phyloP scores from a whole-genome alignment of 2,888 invertebrate genomes.

The Cosmopolites sordidus region DNA sequence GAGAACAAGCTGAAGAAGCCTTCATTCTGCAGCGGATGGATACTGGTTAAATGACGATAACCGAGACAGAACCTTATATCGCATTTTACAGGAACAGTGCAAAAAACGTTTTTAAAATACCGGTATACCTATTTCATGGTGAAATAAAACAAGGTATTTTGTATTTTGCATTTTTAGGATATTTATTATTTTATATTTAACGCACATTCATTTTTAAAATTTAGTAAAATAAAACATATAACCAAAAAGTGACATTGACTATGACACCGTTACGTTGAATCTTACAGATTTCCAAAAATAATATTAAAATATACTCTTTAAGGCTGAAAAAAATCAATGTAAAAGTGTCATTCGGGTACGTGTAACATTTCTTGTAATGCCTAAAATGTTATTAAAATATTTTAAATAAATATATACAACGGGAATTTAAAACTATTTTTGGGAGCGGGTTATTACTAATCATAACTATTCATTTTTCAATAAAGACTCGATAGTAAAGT shows the following conservation, averaged over 20 bases:
- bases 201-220: slow-evolving; percentile 13
- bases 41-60: too few relatives aligned
- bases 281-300: too few relatives aligned
- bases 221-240: slow-evolving; percentile 9
- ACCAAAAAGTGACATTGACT: slow-evolving; percentile 3
- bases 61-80: too few relatives aligned
- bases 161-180: too few relatives aligned
- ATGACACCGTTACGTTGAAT: background rate
- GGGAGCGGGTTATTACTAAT: slow-evolving; percentile 30
- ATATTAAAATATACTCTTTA: too few relatives aligned
- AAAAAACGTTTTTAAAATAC: too few relatives aligned
- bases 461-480: slow-evolving; percentile 6
- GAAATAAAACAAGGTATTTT: too few relatives aligned
- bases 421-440: slow-evolving; percentile 31
- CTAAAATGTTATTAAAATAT: too few relatives aligned
- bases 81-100: too few relatives aligned
- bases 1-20: too few relatives aligned
- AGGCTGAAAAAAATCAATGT: background rate
- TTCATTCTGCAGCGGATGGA: too few relatives aligned
- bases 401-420: slow-evolving; percentile 31
- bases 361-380: background rate
- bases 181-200: slow-evolving; percentile 14
- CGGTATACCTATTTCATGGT: too few relatives aligned
- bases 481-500: background rate
- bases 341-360: background rate